Evolutionary conservation across 1,140 invertebrate species (phyloP).

Genomic region (Alviniconcha marisindica): DNA sequence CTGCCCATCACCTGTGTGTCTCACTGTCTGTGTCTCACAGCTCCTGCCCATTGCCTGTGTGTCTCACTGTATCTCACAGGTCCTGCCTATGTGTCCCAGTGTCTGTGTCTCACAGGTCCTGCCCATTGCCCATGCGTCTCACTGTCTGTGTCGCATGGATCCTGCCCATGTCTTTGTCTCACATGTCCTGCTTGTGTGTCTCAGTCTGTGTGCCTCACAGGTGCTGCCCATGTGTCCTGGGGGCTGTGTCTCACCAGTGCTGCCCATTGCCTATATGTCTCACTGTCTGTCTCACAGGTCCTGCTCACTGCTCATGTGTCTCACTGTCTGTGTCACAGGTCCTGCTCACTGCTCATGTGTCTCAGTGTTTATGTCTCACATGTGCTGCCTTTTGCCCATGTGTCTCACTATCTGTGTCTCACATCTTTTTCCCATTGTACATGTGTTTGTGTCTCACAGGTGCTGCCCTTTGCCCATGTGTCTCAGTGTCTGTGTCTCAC

Average conservation of each 20-base stretch:
- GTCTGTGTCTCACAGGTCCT: slow-evolving; percentile 62
- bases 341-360: slow-evolving; percentile 66
- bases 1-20: slow-evolving; percentile 67
- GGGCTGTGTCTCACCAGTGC: slow-evolving; percentile 55
- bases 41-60: slow-evolving; percentile 68
- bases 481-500: slow-evolving; percentile 50
- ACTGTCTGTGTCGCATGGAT: no score
- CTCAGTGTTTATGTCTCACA: slow-evolving; percentile 54
- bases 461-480: slow-evolving; percentile 67
- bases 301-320: slow-evolving; percentile 67
- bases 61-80: slow-evolving; percentile 57
- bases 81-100: slow-evolving; percentile 68
- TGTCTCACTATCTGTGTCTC: slow-evolving; percentile 52
- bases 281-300: slow-evolving; percentile 57
- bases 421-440: slow-evolving; percentile 67
- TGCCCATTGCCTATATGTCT: slow-evolving; percentile 68
- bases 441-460: slow-evolving; percentile 61
- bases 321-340: slow-evolving; percentile 59
- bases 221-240: no score
- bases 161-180: slow-evolving; percentile 43
- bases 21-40: slow-evolving; percentile 55
- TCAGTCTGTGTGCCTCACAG: slow-evolving; percentile 55
- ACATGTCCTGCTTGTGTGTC: slow-evolving; percentile 68
- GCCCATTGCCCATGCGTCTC: slow-evolving; percentile 67
- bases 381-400: slow-evolving; percentile 69